A percentile compares a stretch with the other conserved stretches of the same genome.
Evolutionary conservation across 2,888 invertebrate species (phyloP).

Genomic region (Altica lythri): DNA sequence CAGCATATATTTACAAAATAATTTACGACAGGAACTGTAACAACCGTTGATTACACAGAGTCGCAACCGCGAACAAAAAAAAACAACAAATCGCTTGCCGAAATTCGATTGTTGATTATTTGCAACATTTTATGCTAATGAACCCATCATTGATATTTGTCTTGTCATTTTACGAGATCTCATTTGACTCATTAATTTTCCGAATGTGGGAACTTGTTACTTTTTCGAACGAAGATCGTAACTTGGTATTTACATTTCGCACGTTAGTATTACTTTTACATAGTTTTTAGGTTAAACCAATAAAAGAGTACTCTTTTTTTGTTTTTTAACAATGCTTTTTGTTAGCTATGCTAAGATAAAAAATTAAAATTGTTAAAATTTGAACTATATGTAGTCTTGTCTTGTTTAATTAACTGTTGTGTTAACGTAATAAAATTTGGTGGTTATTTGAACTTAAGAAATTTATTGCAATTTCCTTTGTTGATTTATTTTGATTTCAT

Average conservation of each 20-base stretch:
- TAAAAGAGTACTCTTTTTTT: too few species aligned
- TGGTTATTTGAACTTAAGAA: too few species aligned
- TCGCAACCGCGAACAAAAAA: too few species aligned
- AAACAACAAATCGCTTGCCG: conserved; percentile 1
- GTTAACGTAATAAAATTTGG: too few species aligned
- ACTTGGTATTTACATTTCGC: conserved; percentile 26
- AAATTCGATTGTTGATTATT: conserved; percentile 18
- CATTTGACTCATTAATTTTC: conserved; percentile 20
- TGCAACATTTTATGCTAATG: conserved; percentile 19
- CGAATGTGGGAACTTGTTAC: conserved; percentile 23
- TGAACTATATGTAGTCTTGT: too few species aligned
- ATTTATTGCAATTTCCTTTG: too few species aligned
- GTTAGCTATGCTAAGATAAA: too few species aligned
- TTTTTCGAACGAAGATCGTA: conserved; percentile 6
- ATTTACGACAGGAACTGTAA: conserved; percentile 4
- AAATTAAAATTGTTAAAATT: too few species aligned
- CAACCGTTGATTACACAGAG: conserved; percentile 9
- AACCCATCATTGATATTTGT: conserved; percentile 22
- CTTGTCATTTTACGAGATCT: conserved; percentile 10
- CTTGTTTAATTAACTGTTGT: too few species aligned
- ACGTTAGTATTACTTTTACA: conserved; percentile 22
- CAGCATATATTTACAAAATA: conserved; percentile 3
- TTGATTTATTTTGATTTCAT: too few species aligned
- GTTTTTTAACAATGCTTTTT: too few species aligned
- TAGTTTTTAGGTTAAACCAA: too few species aligned